phyloP scores from a whole-genome alignment of 2,113 vertebrate genomes.

The Callaeas wilsoni region DNA sequence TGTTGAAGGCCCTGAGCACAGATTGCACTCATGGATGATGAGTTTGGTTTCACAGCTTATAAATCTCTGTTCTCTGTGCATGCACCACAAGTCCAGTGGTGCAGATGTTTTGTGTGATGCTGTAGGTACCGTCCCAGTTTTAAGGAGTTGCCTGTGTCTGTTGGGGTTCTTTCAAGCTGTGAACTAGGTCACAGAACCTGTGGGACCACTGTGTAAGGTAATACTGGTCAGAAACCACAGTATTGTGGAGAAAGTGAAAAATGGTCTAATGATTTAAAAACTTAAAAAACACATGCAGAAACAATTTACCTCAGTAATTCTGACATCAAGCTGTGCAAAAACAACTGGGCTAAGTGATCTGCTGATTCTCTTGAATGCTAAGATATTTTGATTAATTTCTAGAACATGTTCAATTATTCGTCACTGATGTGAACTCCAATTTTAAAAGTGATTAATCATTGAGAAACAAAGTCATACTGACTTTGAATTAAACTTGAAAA shows the following conservation, averaged over 20 bases:
- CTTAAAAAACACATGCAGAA: background rate
- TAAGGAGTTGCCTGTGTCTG: background rate
- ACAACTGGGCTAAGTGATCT: background rate
- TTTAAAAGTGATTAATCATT: background rate
- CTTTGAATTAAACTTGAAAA: background rate
- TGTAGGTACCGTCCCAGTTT: background rate
- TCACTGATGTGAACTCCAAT: background rate
- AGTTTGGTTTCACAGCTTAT: background rate
- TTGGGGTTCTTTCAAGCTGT: background rate
- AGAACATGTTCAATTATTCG: background rate
- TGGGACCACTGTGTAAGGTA: background rate
- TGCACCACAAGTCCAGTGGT: background rate
- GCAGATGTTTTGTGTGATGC: fast-evolving
- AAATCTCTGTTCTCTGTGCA: background rate
- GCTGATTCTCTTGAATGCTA: background rate
- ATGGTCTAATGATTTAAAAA: background rate
- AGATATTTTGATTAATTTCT: background rate
- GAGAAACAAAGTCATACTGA: background rate
- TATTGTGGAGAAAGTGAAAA: background rate
- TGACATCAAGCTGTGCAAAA: background rate
- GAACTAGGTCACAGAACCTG: background rate
- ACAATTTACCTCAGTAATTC: background rate
- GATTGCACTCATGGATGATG: background rate
- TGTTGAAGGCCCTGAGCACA: background rate
- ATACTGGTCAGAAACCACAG: background rate